A percentile compares a stretch with the other conserved stretches of the same genome.
These are phyloP conservation scores for Cyprinodon brontotheroides DNA, from an alignment of 2,113 vertebrate species.

Conservation along the genomic window DNA sequence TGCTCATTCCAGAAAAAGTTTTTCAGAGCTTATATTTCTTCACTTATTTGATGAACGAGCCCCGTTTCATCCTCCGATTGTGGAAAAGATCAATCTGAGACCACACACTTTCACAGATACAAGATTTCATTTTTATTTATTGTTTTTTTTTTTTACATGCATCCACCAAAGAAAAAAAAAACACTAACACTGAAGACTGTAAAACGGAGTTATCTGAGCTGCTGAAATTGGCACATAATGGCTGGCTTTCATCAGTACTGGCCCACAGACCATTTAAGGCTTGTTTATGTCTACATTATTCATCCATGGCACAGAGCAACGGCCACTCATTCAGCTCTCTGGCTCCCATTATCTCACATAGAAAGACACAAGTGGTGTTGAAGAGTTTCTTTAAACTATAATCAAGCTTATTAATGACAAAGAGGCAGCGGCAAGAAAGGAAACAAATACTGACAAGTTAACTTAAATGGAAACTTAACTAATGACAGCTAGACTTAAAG, in stretches of 20 bases:
- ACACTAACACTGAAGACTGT: constrained; percentile 65
- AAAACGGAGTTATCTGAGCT: constrained; percentile 25
- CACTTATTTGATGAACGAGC: background rate
- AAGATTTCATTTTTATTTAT: constrained; percentile 57
- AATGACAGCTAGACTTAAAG: constrained; percentile 3
- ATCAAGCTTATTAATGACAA: constrained; percentile 34
- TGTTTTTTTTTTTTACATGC: constrained; percentile 68
- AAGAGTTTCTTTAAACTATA: constrained; percentile 9
- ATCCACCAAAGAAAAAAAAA: constrained; percentile 60
- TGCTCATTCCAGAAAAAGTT: too few relatives aligned
- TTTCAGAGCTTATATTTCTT: too few relatives aligned
- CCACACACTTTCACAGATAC: constrained; percentile 10
- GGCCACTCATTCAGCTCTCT: constrained; percentile 1
- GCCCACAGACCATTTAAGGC: constrained; percentile 13
- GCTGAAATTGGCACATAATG: constrained; percentile 14
- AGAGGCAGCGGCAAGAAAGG: constrained; percentile 37
- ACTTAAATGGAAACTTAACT: constrained; percentile 11
- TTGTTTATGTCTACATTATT: constrained; percentile 1
- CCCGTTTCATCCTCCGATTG: background rate
- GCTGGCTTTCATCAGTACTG: constrained; percentile 28
- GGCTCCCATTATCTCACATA: constrained; percentile 26
- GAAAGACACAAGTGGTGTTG: constrained; percentile 33
- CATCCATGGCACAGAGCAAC: constrained; percentile 12
- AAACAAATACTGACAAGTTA: constrained; percentile 25
- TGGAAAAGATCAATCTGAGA: constrained; percentile 1